These are phyloP conservation scores for Halcyon smyrnensis DNA, from an alignment of 2,797 vertebrate species.

Conservation along the genomic window DNA sequence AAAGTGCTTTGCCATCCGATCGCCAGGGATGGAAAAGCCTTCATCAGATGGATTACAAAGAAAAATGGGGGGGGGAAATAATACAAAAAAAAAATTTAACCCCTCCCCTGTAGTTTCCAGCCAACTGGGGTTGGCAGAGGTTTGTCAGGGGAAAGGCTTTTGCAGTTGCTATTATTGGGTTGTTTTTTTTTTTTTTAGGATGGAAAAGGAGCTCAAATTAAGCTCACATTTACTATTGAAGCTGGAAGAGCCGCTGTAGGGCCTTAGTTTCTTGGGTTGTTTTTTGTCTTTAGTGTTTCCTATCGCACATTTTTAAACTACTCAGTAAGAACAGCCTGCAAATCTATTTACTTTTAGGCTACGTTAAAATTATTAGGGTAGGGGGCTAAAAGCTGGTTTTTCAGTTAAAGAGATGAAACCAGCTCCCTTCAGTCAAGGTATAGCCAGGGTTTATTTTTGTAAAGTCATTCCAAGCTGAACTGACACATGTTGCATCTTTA, in stretches of 20 bases:
- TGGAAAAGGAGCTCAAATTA: neutral
- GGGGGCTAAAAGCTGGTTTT: neutral
- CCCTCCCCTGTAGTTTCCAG: neutral
- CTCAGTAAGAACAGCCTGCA: neutral
- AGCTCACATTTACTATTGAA: neutral
- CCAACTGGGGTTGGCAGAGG: neutral
- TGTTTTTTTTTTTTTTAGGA: neutral
- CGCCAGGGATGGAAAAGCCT: slow-evolving; percentile 47
- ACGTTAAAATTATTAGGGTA: neutral
- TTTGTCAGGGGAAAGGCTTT: neutral
- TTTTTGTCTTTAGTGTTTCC: neutral
- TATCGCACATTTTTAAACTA: neutral
- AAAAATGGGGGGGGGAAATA: neutral
- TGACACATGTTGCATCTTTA: neutral
- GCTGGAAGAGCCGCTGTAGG: neutral
- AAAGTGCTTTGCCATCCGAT: slow-evolving; percentile 34
- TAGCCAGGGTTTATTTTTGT: neutral
- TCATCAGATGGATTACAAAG: neutral
- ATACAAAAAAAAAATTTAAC: neutral
- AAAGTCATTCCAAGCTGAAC: neutral
- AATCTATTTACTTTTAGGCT: neutral
- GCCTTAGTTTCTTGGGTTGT: neutral
- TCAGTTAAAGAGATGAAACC: neutral
- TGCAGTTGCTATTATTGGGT: neutral
- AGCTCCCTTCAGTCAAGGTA: slow-evolving; percentile 11